Percentiles rank a stretch among this genome's conserved stretches.
phyloP scores from a whole-genome alignment of 1,140 invertebrate genomes.

The Eumaeus atala region DNA sequence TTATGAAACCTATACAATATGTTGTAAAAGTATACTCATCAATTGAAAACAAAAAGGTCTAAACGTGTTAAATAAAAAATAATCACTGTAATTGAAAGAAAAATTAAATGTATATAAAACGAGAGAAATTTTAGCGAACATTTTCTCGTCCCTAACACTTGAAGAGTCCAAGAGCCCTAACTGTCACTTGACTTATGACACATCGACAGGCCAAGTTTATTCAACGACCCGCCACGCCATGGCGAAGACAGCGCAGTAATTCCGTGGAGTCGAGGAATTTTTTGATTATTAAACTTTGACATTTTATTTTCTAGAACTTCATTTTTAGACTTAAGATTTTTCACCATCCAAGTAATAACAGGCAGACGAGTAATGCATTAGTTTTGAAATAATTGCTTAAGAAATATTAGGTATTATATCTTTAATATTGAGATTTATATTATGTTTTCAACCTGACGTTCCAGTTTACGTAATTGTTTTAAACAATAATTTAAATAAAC shows the following conservation, averaged over 20 bases:
- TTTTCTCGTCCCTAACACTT: constrained; percentile 38
- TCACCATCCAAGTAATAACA: no score
- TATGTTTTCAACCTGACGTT: no score
- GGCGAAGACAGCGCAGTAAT: constrained; percentile 37
- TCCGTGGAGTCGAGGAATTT: constrained; percentile 33
- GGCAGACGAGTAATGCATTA: no score
- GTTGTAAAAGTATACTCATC: background rate
- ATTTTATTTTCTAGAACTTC: background rate
- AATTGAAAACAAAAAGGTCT: background rate
- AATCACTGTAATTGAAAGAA: constrained; percentile 11
- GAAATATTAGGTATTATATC: background rate
- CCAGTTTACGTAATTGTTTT: no score
- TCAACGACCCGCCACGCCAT: constrained; percentile 46
- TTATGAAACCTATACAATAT: background rate
- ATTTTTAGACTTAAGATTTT: no score
- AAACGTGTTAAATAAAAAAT: background rate
- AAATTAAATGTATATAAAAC: constrained; percentile 15
- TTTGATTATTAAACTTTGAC: constrained; percentile 14
- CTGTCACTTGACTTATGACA: constrained; percentile 70
- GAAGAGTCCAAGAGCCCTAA: constrained; percentile 40
- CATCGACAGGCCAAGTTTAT: constrained; percentile 70
- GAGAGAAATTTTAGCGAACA: constrained; percentile 19
- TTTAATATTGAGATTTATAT: no score
- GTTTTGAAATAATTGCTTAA: background rate
- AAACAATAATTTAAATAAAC: no score